Percentiles rank a stretch among this genome's conserved stretches.
Conservation (phyloP, 30 jellyfish, hydroid and myxozoan species). For the Morbakka virulenta region DNA sequence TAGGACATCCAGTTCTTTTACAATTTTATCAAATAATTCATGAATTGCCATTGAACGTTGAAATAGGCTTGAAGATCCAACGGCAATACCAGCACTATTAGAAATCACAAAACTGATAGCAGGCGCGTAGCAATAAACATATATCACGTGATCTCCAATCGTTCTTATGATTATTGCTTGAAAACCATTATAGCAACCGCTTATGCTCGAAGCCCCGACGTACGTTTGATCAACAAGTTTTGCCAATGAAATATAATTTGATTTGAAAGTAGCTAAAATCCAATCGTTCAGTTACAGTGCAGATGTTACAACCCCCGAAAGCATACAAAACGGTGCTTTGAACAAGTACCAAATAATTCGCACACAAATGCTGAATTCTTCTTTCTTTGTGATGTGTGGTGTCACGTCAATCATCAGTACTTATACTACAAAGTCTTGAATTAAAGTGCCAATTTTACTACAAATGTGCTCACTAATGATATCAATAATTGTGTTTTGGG, state of each 20-base stretch:
- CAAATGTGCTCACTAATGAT: background rate
- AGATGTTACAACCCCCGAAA: too few relatives aligned
- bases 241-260: background rate
- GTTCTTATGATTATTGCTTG: constrained; percentile 4
- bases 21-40: constrained; percentile 1
- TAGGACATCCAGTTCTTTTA: constrained; percentile 14
- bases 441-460: background rate
- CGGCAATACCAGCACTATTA: constrained; percentile 7
- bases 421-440: constrained; percentile 4
- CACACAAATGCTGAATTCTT: constrained; percentile 10
- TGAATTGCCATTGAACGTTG: too few relatives aligned
- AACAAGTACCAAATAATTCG: too few relatives aligned
- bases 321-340: too few relatives aligned
- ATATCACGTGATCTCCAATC: constrained; percentile 25
- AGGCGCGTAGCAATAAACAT: constrained; percentile 31
- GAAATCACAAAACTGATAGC: constrained; percentile 14
- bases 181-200: background rate
- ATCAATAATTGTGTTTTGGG: constrained; percentile 8
- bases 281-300: constrained; percentile 5
- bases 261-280: background rate
- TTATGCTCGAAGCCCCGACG: constrained; percentile 16
- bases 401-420: constrained; percentile 4
- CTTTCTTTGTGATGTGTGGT: constrained; percentile 3
- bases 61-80: too few relatives aligned
- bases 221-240: constrained; percentile 16